These are phyloP conservation scores for Trochalopteron elliotii DNA, from an alignment of 2,113 vertebrate genomes.

Conservation along the genomic window DNA sequence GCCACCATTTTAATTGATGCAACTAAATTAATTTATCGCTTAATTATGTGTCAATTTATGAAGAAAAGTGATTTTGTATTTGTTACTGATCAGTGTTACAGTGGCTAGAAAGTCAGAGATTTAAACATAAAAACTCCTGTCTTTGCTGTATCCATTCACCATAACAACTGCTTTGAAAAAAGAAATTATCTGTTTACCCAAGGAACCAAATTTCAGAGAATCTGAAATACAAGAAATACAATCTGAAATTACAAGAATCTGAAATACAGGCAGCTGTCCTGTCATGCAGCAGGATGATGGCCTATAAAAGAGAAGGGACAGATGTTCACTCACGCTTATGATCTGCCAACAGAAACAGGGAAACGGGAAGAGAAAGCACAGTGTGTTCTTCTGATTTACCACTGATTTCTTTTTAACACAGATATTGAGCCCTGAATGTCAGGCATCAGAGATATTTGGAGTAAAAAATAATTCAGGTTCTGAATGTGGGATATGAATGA, in stretches of 20 bases:
- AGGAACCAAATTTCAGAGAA: background rate
- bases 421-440: background rate
- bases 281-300: background rate
- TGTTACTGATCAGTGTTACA: background rate
- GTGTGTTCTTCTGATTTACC: background rate
- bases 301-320: background rate
- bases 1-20: slow-evolving; percentile 53
- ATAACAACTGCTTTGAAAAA: background rate
- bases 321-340: background rate
- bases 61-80: slow-evolving; percentile 43
- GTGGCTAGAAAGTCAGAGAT: background rate
- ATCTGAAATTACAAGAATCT: too few relatives aligned
- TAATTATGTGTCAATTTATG: slow-evolving; percentile 66
- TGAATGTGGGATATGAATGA: background rate
- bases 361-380: background rate
- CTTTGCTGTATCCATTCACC: background rate
- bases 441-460: background rate
- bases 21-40: slow-evolving; percentile 70
- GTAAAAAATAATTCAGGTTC: background rate
- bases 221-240: background rate
- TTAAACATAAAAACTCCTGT: background rate
- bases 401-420: background rate
- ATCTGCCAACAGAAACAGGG: background rate
- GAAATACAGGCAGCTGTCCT: background rate
- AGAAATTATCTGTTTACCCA: background rate